Conservation (phyloP, 30 jellyfish, hydroid and myxozoan genomes). For the Cassiopea andromeda region DNA sequence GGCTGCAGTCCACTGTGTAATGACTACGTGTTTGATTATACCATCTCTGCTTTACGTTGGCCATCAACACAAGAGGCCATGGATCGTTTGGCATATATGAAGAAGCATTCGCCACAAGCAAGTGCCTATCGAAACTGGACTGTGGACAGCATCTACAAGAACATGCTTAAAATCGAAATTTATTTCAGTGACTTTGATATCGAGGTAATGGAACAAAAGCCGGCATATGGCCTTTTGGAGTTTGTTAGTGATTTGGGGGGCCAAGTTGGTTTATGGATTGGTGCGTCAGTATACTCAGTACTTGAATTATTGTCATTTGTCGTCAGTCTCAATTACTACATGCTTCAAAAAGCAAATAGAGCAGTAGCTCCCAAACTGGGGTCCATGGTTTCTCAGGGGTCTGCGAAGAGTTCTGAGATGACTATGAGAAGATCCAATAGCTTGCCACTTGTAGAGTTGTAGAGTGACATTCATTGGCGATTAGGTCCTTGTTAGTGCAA, state of each 20-base stretch:
- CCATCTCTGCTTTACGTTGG: neutral
- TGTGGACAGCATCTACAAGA: neutral
- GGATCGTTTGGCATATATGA: neutral
- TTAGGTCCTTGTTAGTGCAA: too few species aligned
- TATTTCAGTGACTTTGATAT: neutral
- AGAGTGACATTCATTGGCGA: too few species aligned
- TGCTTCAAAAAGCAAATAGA: neutral
- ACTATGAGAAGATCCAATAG: too few species aligned
- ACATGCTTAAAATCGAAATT: neutral
- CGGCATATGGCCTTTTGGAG: neutral
- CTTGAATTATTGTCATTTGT: neutral
- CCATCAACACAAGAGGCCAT: neutral
- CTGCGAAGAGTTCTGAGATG: too few species aligned
- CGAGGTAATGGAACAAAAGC: neutral
- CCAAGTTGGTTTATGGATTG: neutral
- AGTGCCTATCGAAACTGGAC: neutral
- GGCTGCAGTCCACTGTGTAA: neutral
- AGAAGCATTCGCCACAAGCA: neutral
- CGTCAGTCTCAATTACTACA: neutral
- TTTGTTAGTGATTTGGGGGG: neutral
- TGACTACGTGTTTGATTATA: neutral
- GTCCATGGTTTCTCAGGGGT: too few species aligned
- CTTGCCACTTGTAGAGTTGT: too few species aligned
- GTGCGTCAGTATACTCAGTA: neutral
- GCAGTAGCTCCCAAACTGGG: too few species aligned